Evolutionary conservation across 2,113 vertebrate genomes (phyloP).

Genomic region (Hippocampus mohnikei): DNA sequence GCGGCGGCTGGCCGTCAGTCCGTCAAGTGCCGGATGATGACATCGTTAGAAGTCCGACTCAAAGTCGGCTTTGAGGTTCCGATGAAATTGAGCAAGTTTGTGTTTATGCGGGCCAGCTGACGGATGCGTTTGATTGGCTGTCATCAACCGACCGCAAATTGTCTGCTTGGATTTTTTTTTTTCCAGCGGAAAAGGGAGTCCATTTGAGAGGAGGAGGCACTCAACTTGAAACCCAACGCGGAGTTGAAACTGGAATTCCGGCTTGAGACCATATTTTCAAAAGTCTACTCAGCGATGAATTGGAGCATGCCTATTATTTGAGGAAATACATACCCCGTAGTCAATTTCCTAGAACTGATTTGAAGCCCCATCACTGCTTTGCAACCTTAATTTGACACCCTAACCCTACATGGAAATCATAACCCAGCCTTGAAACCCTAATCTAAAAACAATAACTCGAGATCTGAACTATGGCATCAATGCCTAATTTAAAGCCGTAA

Average conservation of each 20-base stretch:
- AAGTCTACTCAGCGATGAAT: background rate
- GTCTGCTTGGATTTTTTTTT: background rate
- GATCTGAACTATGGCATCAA: too few species aligned
- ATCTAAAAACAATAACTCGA: too few species aligned
- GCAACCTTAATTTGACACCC: too few species aligned
- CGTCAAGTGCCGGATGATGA: slow-evolving; percentile 9
- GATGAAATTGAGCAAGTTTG: background rate
- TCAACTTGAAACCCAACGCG: background rate
- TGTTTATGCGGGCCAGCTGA: background rate
- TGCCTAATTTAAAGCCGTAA: too few species aligned
- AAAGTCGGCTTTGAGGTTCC: background rate
- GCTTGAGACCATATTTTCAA: background rate
- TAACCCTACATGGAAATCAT: too few species aligned
- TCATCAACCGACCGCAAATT: background rate
- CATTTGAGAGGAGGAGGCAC: background rate
- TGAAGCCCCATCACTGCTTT: too few species aligned
- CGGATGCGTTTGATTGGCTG: background rate
- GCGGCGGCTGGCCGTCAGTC: slow-evolving; percentile 6
- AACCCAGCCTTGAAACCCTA: too few species aligned
- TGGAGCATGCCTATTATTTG: background rate
- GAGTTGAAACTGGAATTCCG: background rate
- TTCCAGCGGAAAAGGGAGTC: background rate
- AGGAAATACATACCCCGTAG: background rate
- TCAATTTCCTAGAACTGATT: too few species aligned
- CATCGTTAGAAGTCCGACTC: slow-evolving; percentile 30